Evolutionary conservation across 2,113 vertebrate genomes (phyloP), one percentile per base, ranked within the genome.

Genomic region (Tragelaphus buxtoni): DNA sequence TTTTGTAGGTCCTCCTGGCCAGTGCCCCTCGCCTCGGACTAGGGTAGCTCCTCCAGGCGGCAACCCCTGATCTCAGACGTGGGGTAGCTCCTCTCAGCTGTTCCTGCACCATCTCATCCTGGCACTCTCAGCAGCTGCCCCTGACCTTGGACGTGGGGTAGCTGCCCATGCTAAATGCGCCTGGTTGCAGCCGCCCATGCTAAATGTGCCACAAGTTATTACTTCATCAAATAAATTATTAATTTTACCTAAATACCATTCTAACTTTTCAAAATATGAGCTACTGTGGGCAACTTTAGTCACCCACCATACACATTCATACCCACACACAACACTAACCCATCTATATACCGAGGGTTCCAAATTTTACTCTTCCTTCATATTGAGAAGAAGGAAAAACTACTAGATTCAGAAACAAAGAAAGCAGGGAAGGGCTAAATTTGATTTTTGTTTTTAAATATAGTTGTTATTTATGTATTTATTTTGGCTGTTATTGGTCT

Each of bases 231-330:
- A 22, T n/a, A 65, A 58, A 56, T 86, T 60, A 45, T 51, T 53
- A 45, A 61, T 61, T 95, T 61, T 60, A 61, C 5, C 18, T 51
- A 32, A 80, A 69, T 72, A 17, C 4, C 1, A 60, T 74, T 81
- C 24, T 60, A 30, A 85, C 7, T 47, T 81, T 87, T 72, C 5
- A 80, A 72, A 87, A 81, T 53, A 81, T 60, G 10, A 95, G 28
- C 20, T 51, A 49, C 30, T 58, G 18, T 74, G 72, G 18, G 7
- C 7, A 72, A 58, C 28, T 87, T 87, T 28, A 28, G 7, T 51
- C 5, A 69, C 35, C 4, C 1, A 0, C 35, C 22, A 2, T 11
- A 13, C 22, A 74, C 35, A 42, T 42, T 7, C 10, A 35, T 9
- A 42, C 47, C 1, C 20, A 56, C 7, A 51, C 11, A 76, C 0